phyloP scores from a whole-genome alignment of 2,797 vertebrate genomes.

The Labeo calbasu region DNA sequence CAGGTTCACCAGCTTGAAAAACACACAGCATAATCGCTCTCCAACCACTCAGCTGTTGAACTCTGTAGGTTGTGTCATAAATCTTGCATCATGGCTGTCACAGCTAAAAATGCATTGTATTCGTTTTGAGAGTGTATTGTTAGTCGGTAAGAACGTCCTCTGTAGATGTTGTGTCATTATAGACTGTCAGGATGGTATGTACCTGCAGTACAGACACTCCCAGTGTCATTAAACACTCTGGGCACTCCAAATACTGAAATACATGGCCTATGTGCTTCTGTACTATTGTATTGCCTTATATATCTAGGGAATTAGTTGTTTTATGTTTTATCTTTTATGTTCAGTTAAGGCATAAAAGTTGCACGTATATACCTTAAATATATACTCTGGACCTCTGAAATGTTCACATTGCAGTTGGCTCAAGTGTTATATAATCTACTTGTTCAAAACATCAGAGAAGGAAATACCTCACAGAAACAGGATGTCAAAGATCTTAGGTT shows the following conservation, averaged over 20 bases:
- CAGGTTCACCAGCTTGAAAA: constrained; percentile 28
- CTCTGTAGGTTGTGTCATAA: constrained; percentile 18
- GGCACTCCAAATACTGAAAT: background rate
- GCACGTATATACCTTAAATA: background rate
- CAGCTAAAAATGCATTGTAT: background rate
- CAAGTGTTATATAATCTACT: background rate
- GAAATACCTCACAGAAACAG: background rate
- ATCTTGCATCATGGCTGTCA: constrained; percentile 10
- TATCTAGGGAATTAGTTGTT: constrained; percentile 60
- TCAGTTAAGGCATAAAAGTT: background rate
- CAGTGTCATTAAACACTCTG: constrained; percentile 28
- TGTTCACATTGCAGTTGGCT: background rate
- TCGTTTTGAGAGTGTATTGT: constrained; percentile 15
- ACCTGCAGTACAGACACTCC: constrained; percentile 54
- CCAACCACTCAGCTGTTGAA: background rate
- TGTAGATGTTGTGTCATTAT: background rate
- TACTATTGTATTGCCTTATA: constrained; percentile 53
- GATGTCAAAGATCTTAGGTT: background rate
- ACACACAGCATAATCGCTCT: constrained; percentile 8
- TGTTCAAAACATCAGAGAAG: background rate
- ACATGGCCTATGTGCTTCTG: constrained; percentile 39
- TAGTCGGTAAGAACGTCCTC: constrained; percentile 14
- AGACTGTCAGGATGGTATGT: constrained; percentile 22
- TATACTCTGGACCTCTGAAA: too few relatives aligned
- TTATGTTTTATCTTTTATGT: background rate